Conservation (phyloP, 2,113 vertebrate species). For the Sinocyclocheilus rhinocerous region DNA sequence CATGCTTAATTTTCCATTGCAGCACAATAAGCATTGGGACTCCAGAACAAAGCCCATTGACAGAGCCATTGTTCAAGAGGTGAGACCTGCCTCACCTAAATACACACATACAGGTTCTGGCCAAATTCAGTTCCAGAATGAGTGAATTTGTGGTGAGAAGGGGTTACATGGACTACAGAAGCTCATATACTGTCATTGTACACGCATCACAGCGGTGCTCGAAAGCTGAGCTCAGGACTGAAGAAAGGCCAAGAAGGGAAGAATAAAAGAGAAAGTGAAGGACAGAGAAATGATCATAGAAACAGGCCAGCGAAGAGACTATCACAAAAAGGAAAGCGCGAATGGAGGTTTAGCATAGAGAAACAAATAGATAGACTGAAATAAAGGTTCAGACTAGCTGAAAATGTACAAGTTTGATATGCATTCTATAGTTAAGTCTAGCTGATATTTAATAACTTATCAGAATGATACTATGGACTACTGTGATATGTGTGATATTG, state of each 20-base stretch:
- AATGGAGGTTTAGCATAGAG: constrained; percentile 27
- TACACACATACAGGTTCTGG: constrained; percentile 39
- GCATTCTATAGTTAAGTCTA: constrained; percentile 26
- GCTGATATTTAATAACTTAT: constrained; percentile 61
- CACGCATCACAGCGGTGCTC: background rate
- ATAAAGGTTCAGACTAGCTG: background rate
- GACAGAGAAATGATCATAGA: constrained; percentile 22
- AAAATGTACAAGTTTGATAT: background rate
- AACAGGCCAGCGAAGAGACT: background rate
- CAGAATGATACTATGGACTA: constrained; percentile 32
- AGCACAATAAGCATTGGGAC: constrained; percentile 67
- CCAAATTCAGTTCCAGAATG: constrained; percentile 54
- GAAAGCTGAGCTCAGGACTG: background rate
- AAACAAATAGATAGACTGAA: background rate
- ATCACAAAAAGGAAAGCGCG: background rate
- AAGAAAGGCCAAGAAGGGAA: constrained; percentile 15
- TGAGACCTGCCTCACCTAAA: constrained; percentile 50
- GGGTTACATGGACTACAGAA: background rate
- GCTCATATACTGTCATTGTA: constrained; percentile 39
- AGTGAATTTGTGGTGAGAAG: constrained; percentile 9
- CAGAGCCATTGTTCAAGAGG: constrained; percentile 66
- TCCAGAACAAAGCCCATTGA: constrained; percentile 75
- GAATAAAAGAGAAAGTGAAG: background rate
- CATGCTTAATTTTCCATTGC: constrained; percentile 54
- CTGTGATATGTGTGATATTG: constrained; percentile 40